Percentiles rank a stretch among this genome's conserved stretches.
These are phyloP conservation scores for Alauda arvensis DNA, from an alignment of 2,797 vertebrate species.

Conservation along the genomic window DNA sequence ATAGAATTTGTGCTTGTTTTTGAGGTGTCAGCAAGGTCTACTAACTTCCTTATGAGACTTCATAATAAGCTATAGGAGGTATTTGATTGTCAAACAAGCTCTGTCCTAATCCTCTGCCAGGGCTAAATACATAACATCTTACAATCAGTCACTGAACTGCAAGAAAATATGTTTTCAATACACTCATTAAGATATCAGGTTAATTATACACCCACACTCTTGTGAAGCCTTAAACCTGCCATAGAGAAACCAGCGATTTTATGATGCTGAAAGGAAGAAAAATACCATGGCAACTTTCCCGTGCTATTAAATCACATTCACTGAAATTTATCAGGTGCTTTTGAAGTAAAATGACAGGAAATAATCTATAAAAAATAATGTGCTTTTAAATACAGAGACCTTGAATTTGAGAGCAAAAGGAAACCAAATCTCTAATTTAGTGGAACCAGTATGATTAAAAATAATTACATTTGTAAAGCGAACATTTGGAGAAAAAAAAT, in stretches of 20 bases:
- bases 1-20: neutral
- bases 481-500: slow-evolving; percentile 43
- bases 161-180: neutral
- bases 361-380: slow-evolving; percentile 33
- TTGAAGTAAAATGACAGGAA: slow-evolving; percentile 46
- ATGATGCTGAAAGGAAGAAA: neutral
- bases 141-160: neutral
- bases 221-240: neutral
- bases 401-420: slow-evolving; percentile 29
- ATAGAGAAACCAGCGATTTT: neutral
- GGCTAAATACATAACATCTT: neutral
- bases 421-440: slow-evolving; percentile 48
- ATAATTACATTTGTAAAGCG: slow-evolving; percentile 52
- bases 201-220: neutral
- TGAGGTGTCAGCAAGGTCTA: neutral
- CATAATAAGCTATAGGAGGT: neutral
- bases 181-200: neutral
- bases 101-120: neutral
- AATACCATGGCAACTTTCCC: slow-evolving; percentile 39
- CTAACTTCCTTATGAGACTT: neutral
- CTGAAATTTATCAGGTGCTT: slow-evolving; percentile 40
- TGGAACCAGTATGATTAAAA: slow-evolving; percentile 56
- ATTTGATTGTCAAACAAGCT: neutral
- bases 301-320: slow-evolving; percentile 36
- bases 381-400: slow-evolving; percentile 28